Evolutionary conservation across 1,140 invertebrate genomes (phyloP), one percentile per base, ranked within the genome.

Genomic region (Trichoplusia ni): DNA sequence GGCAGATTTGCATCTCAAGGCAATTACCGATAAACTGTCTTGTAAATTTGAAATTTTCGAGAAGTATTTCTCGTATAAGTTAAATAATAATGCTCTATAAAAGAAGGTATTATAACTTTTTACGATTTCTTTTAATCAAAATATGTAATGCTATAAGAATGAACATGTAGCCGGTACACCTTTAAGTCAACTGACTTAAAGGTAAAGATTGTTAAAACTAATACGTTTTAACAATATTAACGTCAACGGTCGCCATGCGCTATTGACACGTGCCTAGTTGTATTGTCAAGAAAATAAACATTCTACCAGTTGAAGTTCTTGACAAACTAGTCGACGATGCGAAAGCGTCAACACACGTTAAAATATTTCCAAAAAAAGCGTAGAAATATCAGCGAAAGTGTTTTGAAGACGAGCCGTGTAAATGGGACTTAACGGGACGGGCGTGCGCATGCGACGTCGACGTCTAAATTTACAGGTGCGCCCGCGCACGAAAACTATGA

Each of bases 391-490:
- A 62, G 37, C 35, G 73, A 73, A 79, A 76, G 76, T 80, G 77
- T 13, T 75, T 64, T 73, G 58, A 16, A 31, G 9, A 7, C 3
- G 25, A 3, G 3, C 4, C 8, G 46, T 63, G 66, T 68, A 75
- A 73, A 78, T 68, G 65, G 59, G 56, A 74, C 38, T 37, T 72
- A 76, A 76, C 73, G 71, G 71, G 33, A 31, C 14, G 9, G 18
- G 56, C 71, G 18, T 42, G 49, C 33, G 67, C 69, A 68, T 71
- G 75, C 75, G 54, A 64, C 27, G 61, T 59, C 64, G 40, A 77
- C 69, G 65, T 77, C 69, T 74, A 66, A 75, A 75, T 75, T 71
- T 74, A 79, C 80, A 81, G 74, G 78, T 82, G 77, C 71, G 61
- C 69, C n/a, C n/a, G 61, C 69, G 44, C 70, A 77, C 75, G 67